Base-by-base conservation (phyloP, 2,888 invertebrate species). In the Idaea biselata region DNA sequence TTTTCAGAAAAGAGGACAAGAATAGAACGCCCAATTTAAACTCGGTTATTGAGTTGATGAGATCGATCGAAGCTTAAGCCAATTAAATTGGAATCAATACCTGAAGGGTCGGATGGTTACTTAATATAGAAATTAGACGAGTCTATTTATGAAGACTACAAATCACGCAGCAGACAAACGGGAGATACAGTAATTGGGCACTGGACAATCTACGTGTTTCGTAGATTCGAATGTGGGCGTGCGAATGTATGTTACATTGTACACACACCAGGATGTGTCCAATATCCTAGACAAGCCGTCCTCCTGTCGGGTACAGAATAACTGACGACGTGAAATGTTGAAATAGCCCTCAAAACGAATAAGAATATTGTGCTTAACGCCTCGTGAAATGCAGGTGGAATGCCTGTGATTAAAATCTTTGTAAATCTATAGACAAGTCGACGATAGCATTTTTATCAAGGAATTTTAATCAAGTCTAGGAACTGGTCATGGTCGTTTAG, bases 201-300 rank as follows among this genome's bases (percentile, higher is more conserved):
- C 14, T 44, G 44, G 44, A 44, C 44, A 44, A 44, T 44, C 44
- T 44, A 44, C 44, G 44, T 44, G 44, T 68, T 70, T 69, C 61
- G 66, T 68, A 66, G 64, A 64, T 68, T 68, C 55, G 68, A 59
- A 70, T 65, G 74, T 73, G 67, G 71, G 73, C 69, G 74, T 70
- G 70, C 69, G 68, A 70, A 70, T 68, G 68, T 64, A 60, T 66
- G 66, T 64, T 67, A 65, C 44, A 44, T 44, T 44, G 44, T 44
- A 44, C 44, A 44, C 44, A 44, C 44, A 44, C 65, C 73, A 73
- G 74, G 74, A 74, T 73, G 70, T 65, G 61, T 58, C 67, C 73
- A 74, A 72, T 74, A 67, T 58, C 54, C 17, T 18, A 58, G 55
- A 59, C 55, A 16, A 53, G 18, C 53, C 11, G 18, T 44, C 16